Base-by-base conservation (phyloP, 2,113 vertebrate species). In the Hymenochirus boettgeri region DNA sequence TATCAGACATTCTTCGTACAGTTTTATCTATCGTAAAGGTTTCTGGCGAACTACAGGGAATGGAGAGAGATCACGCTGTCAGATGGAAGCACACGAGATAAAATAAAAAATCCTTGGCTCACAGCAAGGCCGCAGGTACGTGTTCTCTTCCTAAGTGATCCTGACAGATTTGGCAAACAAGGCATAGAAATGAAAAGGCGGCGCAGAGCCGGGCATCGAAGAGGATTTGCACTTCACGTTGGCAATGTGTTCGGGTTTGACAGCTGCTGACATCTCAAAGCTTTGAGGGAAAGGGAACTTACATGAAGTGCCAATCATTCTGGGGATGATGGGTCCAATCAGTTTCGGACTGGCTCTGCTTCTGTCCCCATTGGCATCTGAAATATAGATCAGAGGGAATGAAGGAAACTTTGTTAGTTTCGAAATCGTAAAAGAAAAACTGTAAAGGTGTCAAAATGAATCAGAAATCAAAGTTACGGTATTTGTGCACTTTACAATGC, bases 211-310 rank as follows among this genome's bases (percentile, higher is more conserved):
- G 77, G 71, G 65, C 77, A 80, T 80, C 79, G 37, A 25, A 53
- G 48, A 70, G 73, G 62, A 75, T 73, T 1, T 72, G 70, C 64
- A 70, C 72, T 23, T 50, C 65, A 57, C 69, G 1, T 12, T 53
- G 74, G 74, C 73, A 72, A 67, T 23, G 18, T 22, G 62, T 48
- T 52, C n/a, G 58, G 63, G 2, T 77, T 70, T 83, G 82, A 83
- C 79, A 82, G 71, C 73, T 46, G 71, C 72, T 79, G 76, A 74
- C 64, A 1, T 1, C 13, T 42, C 19, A 1, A 57, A 75, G 78
- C 77, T 77, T 71, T 83, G 79, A 84, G 79, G 80, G 79, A 55
- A 80, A 72, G 57, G 62, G 79, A 76, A 71, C 63, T 84, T 80
- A 79, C 81, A 76, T n/a, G 65, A 35, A 27, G 51, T 70, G 77